Evolutionary conservation across 2,113 vertebrate species (phyloP).

Genomic region (Aegotheles bennettii): DNA sequence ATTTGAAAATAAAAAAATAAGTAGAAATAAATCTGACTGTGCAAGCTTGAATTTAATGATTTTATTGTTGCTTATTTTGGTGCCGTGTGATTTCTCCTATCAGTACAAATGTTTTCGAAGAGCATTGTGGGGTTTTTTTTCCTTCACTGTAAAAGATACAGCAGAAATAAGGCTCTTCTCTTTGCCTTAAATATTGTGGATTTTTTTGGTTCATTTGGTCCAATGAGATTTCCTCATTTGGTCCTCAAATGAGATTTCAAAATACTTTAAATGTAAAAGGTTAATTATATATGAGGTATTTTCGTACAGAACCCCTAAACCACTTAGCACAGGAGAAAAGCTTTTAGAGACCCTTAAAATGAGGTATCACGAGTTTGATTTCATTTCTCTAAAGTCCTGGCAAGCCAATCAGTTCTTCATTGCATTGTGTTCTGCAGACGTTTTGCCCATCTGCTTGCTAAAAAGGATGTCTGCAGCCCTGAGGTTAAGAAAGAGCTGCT

Average conservation of each 20-base stretch:
- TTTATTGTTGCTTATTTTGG: background rate
- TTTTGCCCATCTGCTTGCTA: constrained; percentile 92
- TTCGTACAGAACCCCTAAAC: background rate
- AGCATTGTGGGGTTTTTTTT: background rate
- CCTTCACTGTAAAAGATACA: background rate
- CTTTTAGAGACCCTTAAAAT: constrained; percentile 11
- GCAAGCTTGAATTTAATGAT: background rate
- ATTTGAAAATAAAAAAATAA: background rate
- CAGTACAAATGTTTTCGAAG: background rate
- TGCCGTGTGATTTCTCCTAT: background rate
- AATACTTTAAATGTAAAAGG: background rate
- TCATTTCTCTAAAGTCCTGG: background rate
- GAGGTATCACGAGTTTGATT: background rate
- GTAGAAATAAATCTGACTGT: background rate
- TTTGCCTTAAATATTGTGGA: background rate
- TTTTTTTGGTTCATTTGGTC: background rate
- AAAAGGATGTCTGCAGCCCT: constrained; percentile 92
- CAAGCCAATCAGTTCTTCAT: background rate
- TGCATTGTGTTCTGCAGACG: constrained; percentile 75
- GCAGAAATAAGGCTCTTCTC: background rate
- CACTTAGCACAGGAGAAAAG: background rate
- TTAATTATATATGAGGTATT: background rate
- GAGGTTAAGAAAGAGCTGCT: constrained; percentile 95
- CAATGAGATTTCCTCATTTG: too few relatives aligned
- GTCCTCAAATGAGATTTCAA: background rate